Conservation (phyloP, 2,797 vertebrate genomes). For the Podarcis lilfordi region DNA sequence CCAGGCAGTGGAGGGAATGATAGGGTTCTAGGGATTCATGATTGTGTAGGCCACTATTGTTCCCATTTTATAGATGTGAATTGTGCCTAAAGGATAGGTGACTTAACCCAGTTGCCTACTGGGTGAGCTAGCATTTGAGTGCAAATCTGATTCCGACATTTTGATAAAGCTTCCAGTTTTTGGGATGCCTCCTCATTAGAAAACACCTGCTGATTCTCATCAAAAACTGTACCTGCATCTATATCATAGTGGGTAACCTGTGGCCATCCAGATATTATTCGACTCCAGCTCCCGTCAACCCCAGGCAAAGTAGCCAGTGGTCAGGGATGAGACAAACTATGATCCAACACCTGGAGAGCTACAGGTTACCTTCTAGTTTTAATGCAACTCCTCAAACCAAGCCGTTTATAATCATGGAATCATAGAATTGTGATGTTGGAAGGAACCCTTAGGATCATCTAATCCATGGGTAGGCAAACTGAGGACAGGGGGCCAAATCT, state of each 20-base stretch:
- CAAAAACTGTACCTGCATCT: slow-evolving; percentile 13
- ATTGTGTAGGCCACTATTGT: background rate
- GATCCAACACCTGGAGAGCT: background rate
- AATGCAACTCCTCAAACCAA: background rate
- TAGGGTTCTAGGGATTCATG: background rate
- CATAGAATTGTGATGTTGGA: no score
- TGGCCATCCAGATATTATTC: background rate
- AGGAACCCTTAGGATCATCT: no score
- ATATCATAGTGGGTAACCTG: background rate
- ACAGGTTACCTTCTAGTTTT: background rate
- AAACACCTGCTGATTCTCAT: slow-evolving; percentile 28
- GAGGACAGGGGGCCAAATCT: no score
- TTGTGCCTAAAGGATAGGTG: background rate
- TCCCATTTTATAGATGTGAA: background rate
- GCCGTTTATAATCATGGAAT: slow-evolving; percentile 11
- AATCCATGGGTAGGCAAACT: no score
- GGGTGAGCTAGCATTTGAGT: background rate
- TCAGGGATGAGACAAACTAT: background rate
- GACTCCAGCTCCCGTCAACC: background rate
- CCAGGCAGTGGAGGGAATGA: background rate
- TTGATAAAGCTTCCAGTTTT: background rate
- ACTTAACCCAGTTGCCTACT: background rate
- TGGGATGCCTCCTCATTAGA: background rate
- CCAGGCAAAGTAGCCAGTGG: background rate
- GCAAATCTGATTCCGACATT: no score